Percentiles rank a stretch among this genome's conserved stretches.
phyloP scores from a whole-genome alignment of 2,797 vertebrate genomes.

The Halcyon leucocephala region DNA sequence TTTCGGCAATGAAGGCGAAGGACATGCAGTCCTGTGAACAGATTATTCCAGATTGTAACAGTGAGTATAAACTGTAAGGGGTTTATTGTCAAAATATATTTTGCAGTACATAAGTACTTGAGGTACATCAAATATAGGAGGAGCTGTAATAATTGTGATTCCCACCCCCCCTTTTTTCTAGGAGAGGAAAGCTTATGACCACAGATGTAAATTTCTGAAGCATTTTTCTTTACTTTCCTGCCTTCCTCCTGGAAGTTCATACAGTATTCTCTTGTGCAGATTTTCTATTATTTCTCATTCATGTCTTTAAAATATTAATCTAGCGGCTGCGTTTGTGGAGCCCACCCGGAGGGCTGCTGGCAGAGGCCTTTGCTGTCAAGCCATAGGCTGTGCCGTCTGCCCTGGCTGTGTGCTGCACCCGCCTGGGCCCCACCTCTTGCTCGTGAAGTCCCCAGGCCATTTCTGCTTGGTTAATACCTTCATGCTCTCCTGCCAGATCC shows the following conservation, averaged over 20 bases:
- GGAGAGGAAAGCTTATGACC: not conserved
- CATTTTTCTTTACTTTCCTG: not conserved
- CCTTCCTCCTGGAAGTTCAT: not conserved
- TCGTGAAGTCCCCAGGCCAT: not conserved
- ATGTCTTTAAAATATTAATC: not conserved
- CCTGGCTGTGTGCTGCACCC: not conserved
- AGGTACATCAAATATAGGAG: not conserved
- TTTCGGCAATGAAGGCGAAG: not conserved
- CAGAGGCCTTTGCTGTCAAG: not conserved
- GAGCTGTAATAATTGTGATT: not conserved
- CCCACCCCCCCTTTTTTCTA: not conserved
- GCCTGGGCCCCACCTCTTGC: not conserved
- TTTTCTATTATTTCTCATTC: not conserved
- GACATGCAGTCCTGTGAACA: not conserved
- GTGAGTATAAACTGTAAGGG: not conserved
- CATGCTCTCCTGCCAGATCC: not conserved
- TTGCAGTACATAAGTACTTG: not conserved
- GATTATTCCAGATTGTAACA: not conserved
- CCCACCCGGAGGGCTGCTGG: not conserved
- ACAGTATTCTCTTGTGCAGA: not conserved
- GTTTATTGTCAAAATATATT: not conserved
- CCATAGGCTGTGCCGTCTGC: not conserved
- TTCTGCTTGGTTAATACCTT: not conserved
- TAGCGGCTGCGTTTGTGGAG: not conserved
- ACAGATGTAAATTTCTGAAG: not conserved